A percentile compares a stretch with the other conserved stretches of the same genome.
phyloP scores from a whole-genome alignment of 2,113 vertebrate genomes.

The Phasianus colchicus region DNA sequence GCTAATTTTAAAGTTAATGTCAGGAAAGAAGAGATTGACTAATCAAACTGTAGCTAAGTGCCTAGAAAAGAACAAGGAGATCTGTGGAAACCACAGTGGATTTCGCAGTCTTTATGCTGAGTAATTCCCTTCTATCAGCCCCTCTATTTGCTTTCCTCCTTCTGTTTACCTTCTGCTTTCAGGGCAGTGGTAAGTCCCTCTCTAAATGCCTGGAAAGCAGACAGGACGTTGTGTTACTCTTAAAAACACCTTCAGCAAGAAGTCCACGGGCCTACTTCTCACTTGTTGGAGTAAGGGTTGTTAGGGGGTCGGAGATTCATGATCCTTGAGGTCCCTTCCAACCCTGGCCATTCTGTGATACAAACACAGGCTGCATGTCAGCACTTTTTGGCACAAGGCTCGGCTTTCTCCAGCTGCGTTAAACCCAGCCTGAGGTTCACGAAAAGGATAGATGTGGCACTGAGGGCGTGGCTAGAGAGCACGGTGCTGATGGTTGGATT shows the following conservation, averaged over 20 bases:
- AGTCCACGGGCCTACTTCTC: accelerated
- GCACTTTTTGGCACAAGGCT: accelerated
- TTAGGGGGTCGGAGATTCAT: too few relatives aligned
- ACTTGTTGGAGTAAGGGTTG: too few relatives aligned
- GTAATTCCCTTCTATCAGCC: not conserved
- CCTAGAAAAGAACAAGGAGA: not conserved
- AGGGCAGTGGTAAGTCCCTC: accelerated
- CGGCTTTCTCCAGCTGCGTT: accelerated
- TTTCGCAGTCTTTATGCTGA: not conserved
- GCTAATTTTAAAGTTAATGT: not conserved
- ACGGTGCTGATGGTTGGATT: too few relatives aligned
- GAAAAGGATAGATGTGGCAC: too few relatives aligned
- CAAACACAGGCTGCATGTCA: accelerated
- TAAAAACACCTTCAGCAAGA: accelerated
- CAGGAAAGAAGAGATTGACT: not conserved
- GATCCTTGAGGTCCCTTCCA: too few relatives aligned
- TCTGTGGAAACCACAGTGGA: accelerated
- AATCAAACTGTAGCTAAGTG: not conserved
- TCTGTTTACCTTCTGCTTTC: not conserved
- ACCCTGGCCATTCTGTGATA: too few relatives aligned
- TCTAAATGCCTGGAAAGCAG: not conserved
- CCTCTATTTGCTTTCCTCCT: not conserved
- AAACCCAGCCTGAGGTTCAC: accelerated
- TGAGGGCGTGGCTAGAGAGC: too few relatives aligned
- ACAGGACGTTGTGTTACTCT: accelerated